Base-by-base conservation (phyloP, 2,888 invertebrate genomes). In the Apodemia hepburni region DNA sequence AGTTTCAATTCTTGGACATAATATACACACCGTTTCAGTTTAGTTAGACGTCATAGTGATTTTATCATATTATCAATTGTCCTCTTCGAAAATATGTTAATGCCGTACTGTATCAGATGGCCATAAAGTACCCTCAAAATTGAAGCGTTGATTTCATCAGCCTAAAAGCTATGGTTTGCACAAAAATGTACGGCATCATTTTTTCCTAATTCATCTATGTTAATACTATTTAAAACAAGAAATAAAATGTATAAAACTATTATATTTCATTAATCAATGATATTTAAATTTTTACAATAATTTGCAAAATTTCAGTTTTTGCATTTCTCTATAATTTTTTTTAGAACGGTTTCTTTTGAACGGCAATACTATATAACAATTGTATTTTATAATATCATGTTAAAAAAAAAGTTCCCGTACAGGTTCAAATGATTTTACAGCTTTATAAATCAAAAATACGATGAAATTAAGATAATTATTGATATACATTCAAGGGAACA, bases 301-400 rank as follows among this genome's bases (percentile, higher is more conserved):
- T 51, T 68, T 63, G 22, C 9, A 65, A 66, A 66, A 66, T 59
- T 59, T 51, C 68, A 68, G 65, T 65, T 67, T 66, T 68, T 67
- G 61, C 29, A 64, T 66, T 68, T 68, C 66, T 68, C 62, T 67
- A 68, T 64, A 64, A 51, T 51, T 68, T 67, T 66, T 68, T 68
- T 68, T 64, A 65, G 65, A 67, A 68, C 68, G 49, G 61, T 65
- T 67, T 67, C 66, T 67, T 68, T 67, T 67, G 64, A 68, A 68
- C 65, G 65, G 63, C 63, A 65, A 51, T 51, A 51, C 51, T 49
- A 49, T 49, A 63, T 65, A 65, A 65, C 63, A 63, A 63, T 51
- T 22, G 18, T n/a, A n/a, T n/a, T n/a, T n/a, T n/a, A n/a, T n/a
- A n/a, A 63, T 65, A 63, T 61, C 63, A 63, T 62, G 61, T 65